Base-by-base conservation (phyloP, 2,888 invertebrate genomes). In the Ichneumoninae sp. region DNA sequence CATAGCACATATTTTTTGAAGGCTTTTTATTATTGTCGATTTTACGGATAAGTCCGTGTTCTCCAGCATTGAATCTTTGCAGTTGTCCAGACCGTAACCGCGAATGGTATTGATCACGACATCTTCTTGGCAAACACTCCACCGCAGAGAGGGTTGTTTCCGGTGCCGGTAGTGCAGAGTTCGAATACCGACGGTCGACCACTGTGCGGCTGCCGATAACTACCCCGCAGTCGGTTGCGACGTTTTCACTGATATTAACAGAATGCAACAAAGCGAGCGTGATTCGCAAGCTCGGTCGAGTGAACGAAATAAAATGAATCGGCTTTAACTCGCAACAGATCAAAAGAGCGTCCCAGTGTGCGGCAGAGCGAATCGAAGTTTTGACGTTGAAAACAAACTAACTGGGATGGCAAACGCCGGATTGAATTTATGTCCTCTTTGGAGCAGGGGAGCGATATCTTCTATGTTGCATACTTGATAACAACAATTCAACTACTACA, bases 21-120 rank as follows among this genome's bases (percentile, higher is more conserved):
- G 84, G 84, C 84, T 82, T n/a, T 40, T 26, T 7, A 60, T 84
- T 84, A 84, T 84, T 84, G 84, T 84, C 84, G 33, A 75, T 79
- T 84, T 84, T 44, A n/a, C 16, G 19, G 13, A 81, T 70, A 54
- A 70, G 74, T 40, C 50, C 26, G 10, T 33, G 47, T 8, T 30
- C 52, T 16, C 65, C 60, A 72, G 10, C 33, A 19, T 70, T 65
- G 47, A 77, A 72, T 84, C 26, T 74, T 62, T 47, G 4, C 19
- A 30, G 50, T 33, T 13, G 6, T 4, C 50, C 33, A 16, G 7
- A 76, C 33, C 36, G 57, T 47, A 47, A 40, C n/a, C 65, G 22
- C 4, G 44, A 40, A 30, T 75, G 6, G 44, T 2, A 47, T 60
- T 13, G 40, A 80, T 70, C 50, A 30, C 69, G 71, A 71, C 70